Base-by-base conservation (phyloP, 2,113 vertebrate species). In the Megaceryle maxima region DNA sequence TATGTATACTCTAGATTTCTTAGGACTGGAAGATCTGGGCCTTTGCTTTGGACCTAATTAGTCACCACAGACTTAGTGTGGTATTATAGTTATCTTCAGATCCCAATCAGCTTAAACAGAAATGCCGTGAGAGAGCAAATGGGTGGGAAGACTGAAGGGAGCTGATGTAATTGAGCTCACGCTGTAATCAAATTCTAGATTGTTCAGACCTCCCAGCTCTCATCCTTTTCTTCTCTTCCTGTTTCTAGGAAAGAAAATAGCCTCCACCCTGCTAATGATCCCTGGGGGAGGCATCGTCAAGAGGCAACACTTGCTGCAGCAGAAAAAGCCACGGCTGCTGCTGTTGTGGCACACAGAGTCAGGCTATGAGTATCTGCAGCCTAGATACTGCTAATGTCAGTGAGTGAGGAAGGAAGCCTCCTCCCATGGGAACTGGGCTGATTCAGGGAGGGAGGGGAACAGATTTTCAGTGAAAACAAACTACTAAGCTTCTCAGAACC, bases 201-300 rank as follows among this genome's bases (percentile, higher is more conserved):
- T 92, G 73, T 92, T 88, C 41, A 92, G 90, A 90, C 83, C 80
- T 96, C 90, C 77, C 90, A 96, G 82, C 86, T 93, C 88, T 94
- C 88, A 84, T 74, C 64, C 83, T 92, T 80, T 86, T 87, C 92
- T 91, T 60, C 92, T 94, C 83, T 96, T 96, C 95, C 96, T 97
- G 80, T 96, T 96, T 97, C 95, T 96, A 97, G 96, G 96, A 89
- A 96, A 94, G 70, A 64, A 46, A 84, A 92, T 31, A 83, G 90
- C 96, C 96, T 95, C 96, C 95, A 91, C 94, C 96, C 92, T 92
- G 83, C 83, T 92, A 92, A 95, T 73, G 90, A 93, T 69, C 66
- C 69, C 94, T 73, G 84, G 11, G 92, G 94, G 73, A 96, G 69
- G 83, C 77, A 68, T 83, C 68, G 21, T 90, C 95, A 94, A 94